A percentile compares a stretch with the other conserved stretches of the same genome.
These are phyloP conservation scores for Coelinius sp. DNA, from an alignment of 2,888 invertebrate genomes.

Conservation along the genomic window DNA sequence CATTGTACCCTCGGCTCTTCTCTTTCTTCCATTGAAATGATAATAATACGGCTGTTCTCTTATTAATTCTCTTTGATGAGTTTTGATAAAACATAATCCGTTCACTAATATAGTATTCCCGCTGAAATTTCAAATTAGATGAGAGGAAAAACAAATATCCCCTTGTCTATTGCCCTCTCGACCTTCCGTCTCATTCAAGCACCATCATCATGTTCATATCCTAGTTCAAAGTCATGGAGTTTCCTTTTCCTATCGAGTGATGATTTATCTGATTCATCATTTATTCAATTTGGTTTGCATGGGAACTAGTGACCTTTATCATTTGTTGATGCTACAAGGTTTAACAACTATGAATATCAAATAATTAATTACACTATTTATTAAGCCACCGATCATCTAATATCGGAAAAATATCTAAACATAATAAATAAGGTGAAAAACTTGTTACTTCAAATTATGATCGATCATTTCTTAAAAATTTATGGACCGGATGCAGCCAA, in stretches of 20 bases:
- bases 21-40: constrained; percentile 64
- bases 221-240: no score
- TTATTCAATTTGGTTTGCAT: not conserved
- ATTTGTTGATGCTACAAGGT: not conserved
- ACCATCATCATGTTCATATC: no score
- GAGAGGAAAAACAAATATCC: not conserved
- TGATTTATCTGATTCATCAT: not conserved
- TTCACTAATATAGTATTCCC: not conserved
- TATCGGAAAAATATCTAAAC: not conserved
- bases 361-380: not conserved
- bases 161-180: not conserved
- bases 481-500: constrained; percentile 47
- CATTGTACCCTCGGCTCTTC: constrained; percentile 16
- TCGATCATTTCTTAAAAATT: constrained; percentile 60
- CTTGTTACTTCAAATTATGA: constrained; percentile 54
- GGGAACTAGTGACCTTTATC: not conserved
- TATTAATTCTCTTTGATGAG: constrained; percentile 31
- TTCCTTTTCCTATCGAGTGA: not conserved
- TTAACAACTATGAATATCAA: not conserved
- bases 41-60: constrained; percentile 54
- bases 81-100: not conserved
- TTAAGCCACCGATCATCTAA: not conserved
- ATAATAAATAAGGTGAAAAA: not conserved
- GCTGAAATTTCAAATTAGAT: not conserved
- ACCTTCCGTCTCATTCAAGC: not conserved